Base-by-base conservation (phyloP, 2,797 vertebrate species). In the Adelosebastes latens region DNA sequence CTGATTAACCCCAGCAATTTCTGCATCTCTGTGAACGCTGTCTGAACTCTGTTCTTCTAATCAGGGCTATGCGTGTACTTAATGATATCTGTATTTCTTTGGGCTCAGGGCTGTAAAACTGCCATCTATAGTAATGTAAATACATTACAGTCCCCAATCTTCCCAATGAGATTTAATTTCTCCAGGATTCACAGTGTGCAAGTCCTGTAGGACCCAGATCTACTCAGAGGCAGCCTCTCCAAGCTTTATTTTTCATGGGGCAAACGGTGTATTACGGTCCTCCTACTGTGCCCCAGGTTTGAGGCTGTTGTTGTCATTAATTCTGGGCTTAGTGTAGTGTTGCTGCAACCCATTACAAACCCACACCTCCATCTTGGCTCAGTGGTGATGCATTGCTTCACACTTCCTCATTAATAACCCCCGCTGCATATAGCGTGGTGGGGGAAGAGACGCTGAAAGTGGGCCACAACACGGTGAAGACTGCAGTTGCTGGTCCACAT, bases 341-440 rank as follows among this genome's bases (percentile, higher is more conserved):
- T 42, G 76, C 79, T 80, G 58, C 49, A 59, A 84, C 83, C 89
- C 84, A 89, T 90, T 92, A 87, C 70, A 82, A 80, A 77, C 79
- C 87, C 32, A 64, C 84, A 78, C 82, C 87, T 92, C 90, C 84
- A 78, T 91, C 84, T 89, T 87, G 77, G 75, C 79, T 88, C 74
- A 70, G 65, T 58, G 67, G 80, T 93, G 92, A 94, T 90, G 84
- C 78, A 94, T 94, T 84, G 91, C 72, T 82, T 78, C 75, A 29
- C 18, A 49, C 78, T 55, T 72, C 46, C 81, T 88, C 90, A 93
- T 94, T 93, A 94, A 93, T 92, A 93, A 94, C 77, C 22, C 64
- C 60, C 2, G 27, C 77, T 82, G 74, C 72, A 75, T 83, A 74
- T 64, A 82, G 83, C 75, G 69, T 52, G 71, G 29, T 65, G 63